A percentile compares a stretch with the other conserved stretches of the same genome.
These are phyloP conservation scores for Argyra leucocephala DNA, from an alignment of 2,888 invertebrate genomes.

Conservation along the genomic window DNA sequence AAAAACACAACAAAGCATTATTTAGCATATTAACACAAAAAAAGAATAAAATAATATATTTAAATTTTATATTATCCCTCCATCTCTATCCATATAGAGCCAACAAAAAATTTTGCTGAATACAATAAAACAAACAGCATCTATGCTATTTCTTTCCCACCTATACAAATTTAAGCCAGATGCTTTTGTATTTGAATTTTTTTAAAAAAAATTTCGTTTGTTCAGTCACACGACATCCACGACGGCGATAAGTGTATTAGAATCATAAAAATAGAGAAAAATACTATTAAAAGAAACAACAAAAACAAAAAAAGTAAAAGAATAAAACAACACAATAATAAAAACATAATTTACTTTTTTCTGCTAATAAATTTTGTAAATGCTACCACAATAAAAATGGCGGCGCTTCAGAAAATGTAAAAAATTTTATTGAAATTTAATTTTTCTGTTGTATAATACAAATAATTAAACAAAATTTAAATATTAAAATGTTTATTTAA, in stretches of 20 bases:
- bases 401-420: background rate
- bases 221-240: slow-evolving; percentile 2
- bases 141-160: background rate
- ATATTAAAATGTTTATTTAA: no score
- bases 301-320: background rate
- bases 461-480: no score
- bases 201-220: slow-evolving; percentile 3
- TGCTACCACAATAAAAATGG: slow-evolving; percentile 3
- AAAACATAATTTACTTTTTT: background rate
- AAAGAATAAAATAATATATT: background rate
- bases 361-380: background rate
- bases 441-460: no score
- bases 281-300: background rate
- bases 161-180: slow-evolving; percentile 1
- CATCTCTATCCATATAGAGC: background rate
- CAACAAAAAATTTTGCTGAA: background rate
- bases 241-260: background rate
- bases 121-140: slow-evolving; percentile 1
- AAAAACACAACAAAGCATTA: background rate
- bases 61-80: background rate
- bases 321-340: background rate
- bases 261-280: background rate
- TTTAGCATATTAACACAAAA: background rate
- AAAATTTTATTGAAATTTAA: background rate
- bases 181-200: slow-evolving; percentile 6